Evolutionary conservation across 2,113 vertebrate genomes (phyloP).

Genomic region (Tyto alba): DNA sequence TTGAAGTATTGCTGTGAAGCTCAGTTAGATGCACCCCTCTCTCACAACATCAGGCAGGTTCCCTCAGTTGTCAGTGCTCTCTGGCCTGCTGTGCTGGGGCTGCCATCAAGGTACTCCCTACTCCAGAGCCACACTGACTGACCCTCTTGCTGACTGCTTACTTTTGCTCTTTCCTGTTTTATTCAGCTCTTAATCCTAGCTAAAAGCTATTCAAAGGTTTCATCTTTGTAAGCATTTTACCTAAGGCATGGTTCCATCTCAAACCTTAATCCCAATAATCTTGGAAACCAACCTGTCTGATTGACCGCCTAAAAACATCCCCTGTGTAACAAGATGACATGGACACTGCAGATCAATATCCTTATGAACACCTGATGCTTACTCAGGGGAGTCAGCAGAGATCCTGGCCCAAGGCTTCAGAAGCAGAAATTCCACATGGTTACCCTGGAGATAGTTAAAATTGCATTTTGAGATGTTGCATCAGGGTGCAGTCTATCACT

Average conservation of each 20-base stretch:
- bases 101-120: rapidly evolving
- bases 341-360: not conserved
- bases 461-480: slow-evolving; percentile 18
- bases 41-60: rapidly evolving
- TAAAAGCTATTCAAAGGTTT: slow-evolving; percentile 46
- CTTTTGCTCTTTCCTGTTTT: slow-evolving; percentile 31
- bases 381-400: not conserved
- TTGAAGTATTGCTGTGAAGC: not conserved
- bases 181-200: slow-evolving; percentile 34
- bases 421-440: not conserved
- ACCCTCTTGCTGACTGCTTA: not conserved
- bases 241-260: slow-evolving; percentile 44
- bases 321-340: not conserved
- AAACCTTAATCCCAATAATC: slow-evolving; percentile 45
- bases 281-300: not conserved
- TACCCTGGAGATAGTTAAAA: not conserved
- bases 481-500: slow-evolving; percentile 23
- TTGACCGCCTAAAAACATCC: not conserved
- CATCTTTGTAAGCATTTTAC: slow-evolving; percentile 28
- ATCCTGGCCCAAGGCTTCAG: not conserved
- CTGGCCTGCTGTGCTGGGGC: not conserved
- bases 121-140: not conserved
- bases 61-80: not conserved
- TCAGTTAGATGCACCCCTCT: not conserved
- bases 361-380: not conserved